A percentile compares a stretch with the other conserved stretches of the same genome.
Conservation (phyloP, 2,888 invertebrate species). For the Euphydryas editha region DNA sequence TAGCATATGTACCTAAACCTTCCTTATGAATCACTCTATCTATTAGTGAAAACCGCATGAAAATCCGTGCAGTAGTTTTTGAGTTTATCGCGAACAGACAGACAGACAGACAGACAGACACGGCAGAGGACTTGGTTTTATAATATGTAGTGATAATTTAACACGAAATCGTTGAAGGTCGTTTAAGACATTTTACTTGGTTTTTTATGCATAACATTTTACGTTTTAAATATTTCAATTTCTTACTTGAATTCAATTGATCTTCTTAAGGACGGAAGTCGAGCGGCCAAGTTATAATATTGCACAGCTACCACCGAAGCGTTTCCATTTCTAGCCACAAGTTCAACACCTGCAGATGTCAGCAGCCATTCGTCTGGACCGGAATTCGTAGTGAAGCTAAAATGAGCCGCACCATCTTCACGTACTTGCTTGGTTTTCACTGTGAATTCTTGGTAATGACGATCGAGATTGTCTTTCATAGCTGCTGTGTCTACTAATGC, state of each 20-base stretch:
- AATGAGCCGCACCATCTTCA: conserved; percentile 67
- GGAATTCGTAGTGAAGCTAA: conserved; percentile 56
- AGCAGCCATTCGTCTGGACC: conserved; percentile 65
- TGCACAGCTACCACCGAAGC: conserved; percentile 79
- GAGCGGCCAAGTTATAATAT: conserved; percentile 85
- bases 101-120: too few relatives aligned
- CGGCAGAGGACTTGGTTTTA: too few relatives aligned
- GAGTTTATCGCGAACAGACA: too few relatives aligned
- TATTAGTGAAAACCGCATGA: too few relatives aligned
- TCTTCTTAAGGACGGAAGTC: conserved; percentile 85
- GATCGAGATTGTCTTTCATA: conserved; percentile 61
- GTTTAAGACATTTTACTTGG: too few relatives aligned
- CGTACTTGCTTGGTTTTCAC: conserved; percentile 61
- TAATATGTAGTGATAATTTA: too few relatives aligned
- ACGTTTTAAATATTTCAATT: not conserved
- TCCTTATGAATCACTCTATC: too few relatives aligned
- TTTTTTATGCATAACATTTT: too few relatives aligned
- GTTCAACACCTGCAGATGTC: conserved; percentile 67
- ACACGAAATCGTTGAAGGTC: too few relatives aligned
- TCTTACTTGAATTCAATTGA: conserved; percentile 85
- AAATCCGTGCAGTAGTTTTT: too few relatives aligned
- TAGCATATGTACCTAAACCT: too few relatives aligned
- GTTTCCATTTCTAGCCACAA: conserved; percentile 61
- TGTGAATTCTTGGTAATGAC: conserved; percentile 62
- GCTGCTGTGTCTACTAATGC: conserved; percentile 66